Evolutionary conservation across 1,140 invertebrate species (phyloP).

Genomic region (Neodiprion lecontei): DNA sequence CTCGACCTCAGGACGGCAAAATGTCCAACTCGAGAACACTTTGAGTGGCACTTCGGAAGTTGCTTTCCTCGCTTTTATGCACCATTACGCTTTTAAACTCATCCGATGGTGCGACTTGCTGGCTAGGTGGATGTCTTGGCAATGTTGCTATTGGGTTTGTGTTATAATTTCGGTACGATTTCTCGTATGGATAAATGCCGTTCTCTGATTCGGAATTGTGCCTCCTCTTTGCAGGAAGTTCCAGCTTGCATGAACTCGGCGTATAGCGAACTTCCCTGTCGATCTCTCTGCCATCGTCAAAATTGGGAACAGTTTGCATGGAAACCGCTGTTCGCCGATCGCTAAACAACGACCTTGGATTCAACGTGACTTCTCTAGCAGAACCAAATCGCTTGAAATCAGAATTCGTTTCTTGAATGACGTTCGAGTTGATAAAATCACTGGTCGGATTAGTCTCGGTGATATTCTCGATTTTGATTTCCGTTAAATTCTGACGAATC

Average conservation of each 20-base stretch:
- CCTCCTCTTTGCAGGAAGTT: slow-evolving; percentile 40
- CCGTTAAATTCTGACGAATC: slow-evolving; percentile 53
- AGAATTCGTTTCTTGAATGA: slow-evolving; percentile 29
- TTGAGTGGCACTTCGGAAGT: slow-evolving; percentile 34
- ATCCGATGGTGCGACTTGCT: slow-evolving; percentile 35
- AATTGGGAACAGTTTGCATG: slow-evolving; percentile 51
- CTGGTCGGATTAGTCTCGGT: slow-evolving; percentile 34
- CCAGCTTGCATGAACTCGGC: slow-evolving; percentile 18
- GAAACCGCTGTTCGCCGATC: slow-evolving; percentile 53
- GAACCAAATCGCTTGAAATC: slow-evolving; percentile 43
- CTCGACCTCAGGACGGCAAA: slow-evolving; percentile 53
- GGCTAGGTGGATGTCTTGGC: slow-evolving; percentile 41
- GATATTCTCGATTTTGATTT: slow-evolving; percentile 57
- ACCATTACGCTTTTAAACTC: slow-evolving; percentile 43
- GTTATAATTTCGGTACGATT: slow-evolving; percentile 36
- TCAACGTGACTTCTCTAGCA: slow-evolving; percentile 54
- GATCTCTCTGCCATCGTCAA: slow-evolving; percentile 36
- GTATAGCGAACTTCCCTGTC: slow-evolving; percentile 35
- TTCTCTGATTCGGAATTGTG: slow-evolving; percentile 58
- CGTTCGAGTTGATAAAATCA: background rate
- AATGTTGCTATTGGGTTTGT: slow-evolving; percentile 56
- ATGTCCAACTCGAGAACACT: slow-evolving; percentile 56
- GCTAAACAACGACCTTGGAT: slow-evolving; percentile 52
- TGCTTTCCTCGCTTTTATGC: slow-evolving; percentile 48
- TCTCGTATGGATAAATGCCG: slow-evolving; percentile 42